Conservation (phyloP, 2,888 invertebrate species). For the Drosophila seclusa region DNA sequence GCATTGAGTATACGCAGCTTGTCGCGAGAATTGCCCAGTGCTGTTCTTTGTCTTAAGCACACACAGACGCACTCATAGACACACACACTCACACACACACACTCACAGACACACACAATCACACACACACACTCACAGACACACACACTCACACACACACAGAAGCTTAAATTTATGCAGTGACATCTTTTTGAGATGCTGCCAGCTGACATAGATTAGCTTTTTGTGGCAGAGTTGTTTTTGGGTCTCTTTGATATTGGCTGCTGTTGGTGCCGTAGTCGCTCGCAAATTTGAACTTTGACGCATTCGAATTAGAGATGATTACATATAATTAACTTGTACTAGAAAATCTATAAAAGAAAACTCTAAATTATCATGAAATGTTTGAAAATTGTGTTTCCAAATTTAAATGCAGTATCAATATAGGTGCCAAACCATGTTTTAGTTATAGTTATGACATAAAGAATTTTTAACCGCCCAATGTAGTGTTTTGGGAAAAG, state of each 20-base stretch:
- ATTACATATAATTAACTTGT: not conserved
- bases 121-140: constrained; percentile 1
- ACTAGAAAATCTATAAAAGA: not conserved
- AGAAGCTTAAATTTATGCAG: not conserved
- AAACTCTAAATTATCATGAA: not conserved
- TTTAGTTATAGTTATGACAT: not conserved
- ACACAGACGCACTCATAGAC: not conserved
- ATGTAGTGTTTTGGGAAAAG: not conserved
- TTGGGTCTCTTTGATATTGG: constrained; percentile 13
- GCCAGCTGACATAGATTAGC: constrained; percentile 29
- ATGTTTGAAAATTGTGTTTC: not conserved
- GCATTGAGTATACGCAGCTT: constrained; percentile 64
- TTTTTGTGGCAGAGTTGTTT: constrained; percentile 2
- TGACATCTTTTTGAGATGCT: not conserved
- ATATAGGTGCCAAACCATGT: not conserved
- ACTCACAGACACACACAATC: not conserved
- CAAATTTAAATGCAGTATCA: not conserved
- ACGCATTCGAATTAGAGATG: not conserved
- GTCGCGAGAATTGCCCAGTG: constrained; percentile 12
- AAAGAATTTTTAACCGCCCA: not conserved
- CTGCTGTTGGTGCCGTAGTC: constrained; percentile 10
- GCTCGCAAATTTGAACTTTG: not conserved
- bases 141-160: constrained; percentile 6
- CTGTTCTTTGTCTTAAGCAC: constrained; percentile 1
- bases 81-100: not conserved